phyloP scores from a whole-genome alignment of 2,113 vertebrate genomes.

The Zeus faber region DNA sequence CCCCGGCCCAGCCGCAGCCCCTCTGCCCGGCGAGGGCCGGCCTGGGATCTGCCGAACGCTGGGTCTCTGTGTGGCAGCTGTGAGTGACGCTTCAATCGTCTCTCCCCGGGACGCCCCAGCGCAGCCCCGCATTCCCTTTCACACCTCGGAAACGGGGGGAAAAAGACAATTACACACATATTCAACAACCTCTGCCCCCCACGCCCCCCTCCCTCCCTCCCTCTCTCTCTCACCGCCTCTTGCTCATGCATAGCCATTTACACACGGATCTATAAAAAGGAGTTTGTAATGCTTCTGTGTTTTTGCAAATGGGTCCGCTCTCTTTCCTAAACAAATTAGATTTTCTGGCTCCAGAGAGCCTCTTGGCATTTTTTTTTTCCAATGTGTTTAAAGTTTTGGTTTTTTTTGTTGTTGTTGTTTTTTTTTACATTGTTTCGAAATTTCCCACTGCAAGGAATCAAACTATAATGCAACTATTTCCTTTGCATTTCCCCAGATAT shows the following conservation, averaged over 20 bases:
- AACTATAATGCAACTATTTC: constrained; percentile 39
- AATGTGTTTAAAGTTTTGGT: constrained; percentile 45
- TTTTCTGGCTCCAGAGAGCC: constrained; percentile 47
- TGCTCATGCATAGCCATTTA: constrained; percentile 38
- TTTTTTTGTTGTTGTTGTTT: constrained; percentile 39
- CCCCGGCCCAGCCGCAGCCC: constrained; percentile 56
- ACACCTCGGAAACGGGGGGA: constrained; percentile 70
- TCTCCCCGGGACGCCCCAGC: constrained; percentile 68
- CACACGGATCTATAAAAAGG: constrained; percentile 32
- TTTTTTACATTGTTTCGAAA: constrained; percentile 16
- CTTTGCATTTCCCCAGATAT: constrained; percentile 53
- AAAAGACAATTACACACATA: constrained; percentile 73
- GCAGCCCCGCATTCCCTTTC: constrained; percentile 72
- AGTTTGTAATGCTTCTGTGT: constrained; percentile 42
- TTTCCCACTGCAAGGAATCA: constrained; percentile 48
- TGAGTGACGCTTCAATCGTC: constrained; percentile 77
- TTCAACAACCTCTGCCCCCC: constrained; percentile 52
- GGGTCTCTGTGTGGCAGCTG: constrained; percentile 75
- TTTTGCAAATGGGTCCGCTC: constrained; percentile 34
- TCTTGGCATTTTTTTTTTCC: no score
- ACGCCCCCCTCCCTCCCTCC: constrained; percentile 33
- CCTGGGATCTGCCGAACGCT: constrained; percentile 63
- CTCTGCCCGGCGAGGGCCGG: constrained; percentile 47
- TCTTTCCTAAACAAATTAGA: constrained; percentile 52
- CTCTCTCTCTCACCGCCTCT: neutral